A percentile compares a stretch with the other conserved stretches of the same genome.
phyloP scores from a whole-genome alignment of 2,888 invertebrate species.

The Epiblema foenella region DNA sequence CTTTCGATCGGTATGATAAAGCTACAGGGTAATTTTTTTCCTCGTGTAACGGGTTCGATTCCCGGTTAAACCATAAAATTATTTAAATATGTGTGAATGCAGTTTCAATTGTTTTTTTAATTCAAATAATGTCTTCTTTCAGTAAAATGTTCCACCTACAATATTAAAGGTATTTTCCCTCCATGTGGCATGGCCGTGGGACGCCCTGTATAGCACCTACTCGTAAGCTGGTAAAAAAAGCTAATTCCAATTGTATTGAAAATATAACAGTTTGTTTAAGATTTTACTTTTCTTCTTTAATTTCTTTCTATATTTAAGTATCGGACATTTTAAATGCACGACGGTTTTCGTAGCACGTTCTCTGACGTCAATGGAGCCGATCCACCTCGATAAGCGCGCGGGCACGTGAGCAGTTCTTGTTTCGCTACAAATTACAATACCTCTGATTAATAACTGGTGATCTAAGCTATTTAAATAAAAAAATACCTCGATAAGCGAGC shows the following conservation, averaged over 20 bases:
- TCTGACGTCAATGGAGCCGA: constrained; percentile 44
- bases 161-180: too few species aligned
- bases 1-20: too few species aligned
- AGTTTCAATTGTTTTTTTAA: too few species aligned
- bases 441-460: constrained; percentile 23
- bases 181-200: too few species aligned
- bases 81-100: too few species aligned
- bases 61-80: too few species aligned
- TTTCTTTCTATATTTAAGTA: constrained; percentile 34
- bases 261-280: constrained; percentile 8
- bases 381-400: constrained; percentile 44
- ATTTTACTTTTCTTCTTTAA: constrained; percentile 9
- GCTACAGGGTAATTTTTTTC: too few species aligned
- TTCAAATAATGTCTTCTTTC: too few species aligned
- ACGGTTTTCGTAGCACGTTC: constrained; percentile 24
- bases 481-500: constrained; percentile 44
- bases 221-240: background rate
- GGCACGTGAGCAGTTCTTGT: constrained; percentile 41
- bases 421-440: constrained; percentile 18
- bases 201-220: background rate
- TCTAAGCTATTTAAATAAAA: background rate
- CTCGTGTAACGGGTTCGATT: too few species aligned
- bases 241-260: background rate
- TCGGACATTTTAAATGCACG: constrained; percentile 21
- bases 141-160: too few species aligned